Evolutionary conservation across 2,113 vertebrate species (phyloP), one percentile per base, ranked within the genome.

Genomic region (Menura novaehollandiae): DNA sequence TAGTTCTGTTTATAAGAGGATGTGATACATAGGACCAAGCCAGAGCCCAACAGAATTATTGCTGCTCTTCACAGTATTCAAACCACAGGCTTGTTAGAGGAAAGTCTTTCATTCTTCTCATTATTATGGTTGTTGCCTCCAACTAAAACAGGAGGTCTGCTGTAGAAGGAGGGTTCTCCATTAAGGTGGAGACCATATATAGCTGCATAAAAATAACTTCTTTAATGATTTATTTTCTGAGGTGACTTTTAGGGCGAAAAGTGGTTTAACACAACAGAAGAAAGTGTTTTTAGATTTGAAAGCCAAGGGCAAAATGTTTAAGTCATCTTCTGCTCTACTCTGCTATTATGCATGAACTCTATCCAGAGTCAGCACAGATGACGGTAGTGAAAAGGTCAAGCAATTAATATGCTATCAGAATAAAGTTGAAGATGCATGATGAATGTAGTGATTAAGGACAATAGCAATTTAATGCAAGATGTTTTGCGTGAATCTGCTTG

Each of bases 331-430:
- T 88, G 22, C 11, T 63, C 12, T 43, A 88, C 67, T 81, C 78
- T 67, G 51, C 68, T 71, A 9, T 88, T 92, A 41, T 13, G 22
- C 24, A 4, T 86, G 49, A 79, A 20, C 32, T 49, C 67, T 68
- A 4, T 68, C n/a, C 46, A 22, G 27, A 84, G n/a, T 81, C 72
- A 63, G 53, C 43, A 28, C 1, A 9, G 56, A 60, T 78, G 47
- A 64, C 56, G 63, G 75, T n/a, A 80, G 49, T 84, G 88, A 86
- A 91, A 96, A 96, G 79, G 92, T 85, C 91, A 86, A 67, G 73
- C 56, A 68, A 66, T 94, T 92, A 88, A 84, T 72, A 63, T 74
- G 46, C 52, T 93, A 69, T 93, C 72, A 94, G 52, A 72, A 95
- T 90, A 44, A 93, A 81, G 67, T 26, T 88, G 86, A 84, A 92